Evolutionary conservation across 1,140 invertebrate species (phyloP), one percentile per base, ranked within the genome.

Genomic region (Linepithema humile): DNA sequence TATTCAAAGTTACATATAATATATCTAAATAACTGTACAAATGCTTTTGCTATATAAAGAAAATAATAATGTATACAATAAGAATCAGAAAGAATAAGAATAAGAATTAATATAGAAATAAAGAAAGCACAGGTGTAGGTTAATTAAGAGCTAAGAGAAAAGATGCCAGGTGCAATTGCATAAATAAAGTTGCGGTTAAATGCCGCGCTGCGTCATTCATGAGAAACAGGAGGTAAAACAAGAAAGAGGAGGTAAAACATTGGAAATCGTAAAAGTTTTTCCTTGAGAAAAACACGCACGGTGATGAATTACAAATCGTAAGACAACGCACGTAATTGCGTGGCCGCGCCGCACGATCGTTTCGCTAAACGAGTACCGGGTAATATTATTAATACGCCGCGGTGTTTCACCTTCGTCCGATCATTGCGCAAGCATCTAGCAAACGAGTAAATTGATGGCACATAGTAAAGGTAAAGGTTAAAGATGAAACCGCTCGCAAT

Each of bases 391-490:
- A 62, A 75, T 74, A 74, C 2, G n/a, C 0, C 17, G 26, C 20
- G n/a, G 26, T 75, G 12, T 75, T 75, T 40, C 17, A 48, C 9
- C 38, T 62, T 62, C 26, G 7, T 75, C n/a, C 23, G 29, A 60
- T 17, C 26, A 62, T 62, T 74, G 26, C 17, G 35, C 48, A 35
- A 20, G 45, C 45, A 70, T 69, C 40, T 15, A 55, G n/a, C 53
- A 45, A 74, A 26, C 50, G 55, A 60, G 17, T 60, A 74, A 75
- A 20, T 62, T 60, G n/a, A 62, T 62, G 72, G 4, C 38, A 2
- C 38, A 43, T 12, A 26, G 26, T 74, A 73, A 73, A 73, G 50
- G 53, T 73, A 74, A 74, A 75, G 26, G 72, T 75, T 29, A 75
- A 62, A 55, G n/a, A 20, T 38, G 48, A 55, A 72, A 48, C 50